A percentile compares a stretch with the other conserved stretches of the same genome.
Evolutionary conservation across 2,797 vertebrate genomes (phyloP).

Genomic region (Scyliorhinus canicula): DNA sequence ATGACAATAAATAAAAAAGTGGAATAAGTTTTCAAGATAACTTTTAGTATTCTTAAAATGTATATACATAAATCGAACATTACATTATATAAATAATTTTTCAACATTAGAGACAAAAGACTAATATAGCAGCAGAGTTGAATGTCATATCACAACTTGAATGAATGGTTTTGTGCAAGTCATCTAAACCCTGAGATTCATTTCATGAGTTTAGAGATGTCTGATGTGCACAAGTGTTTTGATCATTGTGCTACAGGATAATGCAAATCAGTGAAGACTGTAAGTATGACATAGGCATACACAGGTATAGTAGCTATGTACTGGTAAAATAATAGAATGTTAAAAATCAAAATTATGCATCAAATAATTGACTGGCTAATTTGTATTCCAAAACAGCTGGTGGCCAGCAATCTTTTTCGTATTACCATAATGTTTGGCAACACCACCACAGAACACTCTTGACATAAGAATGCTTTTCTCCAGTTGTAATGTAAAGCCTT

Average conservation of each 20-base stretch:
- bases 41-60: conserved; percentile 3
- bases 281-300: neutral
- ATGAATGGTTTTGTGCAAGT: neutral
- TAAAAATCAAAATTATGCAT: neutral
- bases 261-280: neutral
- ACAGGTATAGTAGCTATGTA: neutral
- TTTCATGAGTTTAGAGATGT: neutral
- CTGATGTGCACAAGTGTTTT: neutral
- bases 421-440: neutral
- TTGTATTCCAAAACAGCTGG: too few relatives aligned
- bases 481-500: neutral
- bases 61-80: too few relatives aligned
- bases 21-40: neutral
- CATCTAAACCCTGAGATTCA: neutral
- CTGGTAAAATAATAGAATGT: neutral
- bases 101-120: neutral
- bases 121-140: neutral
- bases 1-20: neutral
- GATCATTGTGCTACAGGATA: neutral
- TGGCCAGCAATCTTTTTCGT: too few relatives aligned
- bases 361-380: too few relatives aligned
- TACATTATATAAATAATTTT: neutral
- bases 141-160: neutral
- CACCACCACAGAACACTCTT: neutral
- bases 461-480: neutral